Conservation (phyloP, 2,113 vertebrate species). For the Ellobius talpinus region DNA sequence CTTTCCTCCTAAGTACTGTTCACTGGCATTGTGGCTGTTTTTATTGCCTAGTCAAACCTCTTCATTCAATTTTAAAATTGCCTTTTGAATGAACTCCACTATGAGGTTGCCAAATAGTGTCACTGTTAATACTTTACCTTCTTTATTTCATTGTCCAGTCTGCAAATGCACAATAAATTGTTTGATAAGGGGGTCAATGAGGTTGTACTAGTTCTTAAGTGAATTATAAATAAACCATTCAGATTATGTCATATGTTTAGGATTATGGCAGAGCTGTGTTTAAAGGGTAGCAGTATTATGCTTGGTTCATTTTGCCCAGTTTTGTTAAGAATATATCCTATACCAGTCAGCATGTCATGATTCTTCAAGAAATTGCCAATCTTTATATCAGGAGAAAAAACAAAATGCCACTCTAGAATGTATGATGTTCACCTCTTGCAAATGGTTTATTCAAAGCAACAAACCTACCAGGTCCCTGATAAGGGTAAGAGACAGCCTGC, state of each 20-base stretch:
- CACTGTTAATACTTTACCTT: constrained; percentile 93
- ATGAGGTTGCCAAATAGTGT: constrained; percentile 90
- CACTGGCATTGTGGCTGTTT: constrained; percentile 91
- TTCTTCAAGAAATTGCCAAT: constrained; percentile 56
- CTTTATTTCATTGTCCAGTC: constrained; percentile 89
- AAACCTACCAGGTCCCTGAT: neutral
- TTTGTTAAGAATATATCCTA: constrained; percentile 46
- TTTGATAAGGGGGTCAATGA: constrained; percentile 90
- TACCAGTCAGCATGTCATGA: constrained; percentile 54
- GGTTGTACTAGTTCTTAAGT: constrained; percentile 89
- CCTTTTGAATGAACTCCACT: constrained; percentile 95
- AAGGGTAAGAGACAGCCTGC: neutral
- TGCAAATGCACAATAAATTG: constrained; percentile 89
- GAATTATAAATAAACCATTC: constrained; percentile 85
- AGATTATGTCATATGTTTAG: constrained; percentile 83
- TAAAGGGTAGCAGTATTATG: constrained; percentile 67
- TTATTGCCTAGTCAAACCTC: constrained; percentile 98
- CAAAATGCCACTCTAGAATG: constrained; percentile 14
- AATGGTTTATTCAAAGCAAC: constrained; percentile 5
- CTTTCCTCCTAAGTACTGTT: constrained; percentile 91
- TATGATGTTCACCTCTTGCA: constrained; percentile 24
- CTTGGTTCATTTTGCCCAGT: constrained; percentile 46
- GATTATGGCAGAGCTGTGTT: constrained; percentile 55
- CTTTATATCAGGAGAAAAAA: neutral
- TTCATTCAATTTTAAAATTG: constrained; percentile 99